Conservation (phyloP, 2,113 vertebrate species). For the Pteropus alecto region DNA sequence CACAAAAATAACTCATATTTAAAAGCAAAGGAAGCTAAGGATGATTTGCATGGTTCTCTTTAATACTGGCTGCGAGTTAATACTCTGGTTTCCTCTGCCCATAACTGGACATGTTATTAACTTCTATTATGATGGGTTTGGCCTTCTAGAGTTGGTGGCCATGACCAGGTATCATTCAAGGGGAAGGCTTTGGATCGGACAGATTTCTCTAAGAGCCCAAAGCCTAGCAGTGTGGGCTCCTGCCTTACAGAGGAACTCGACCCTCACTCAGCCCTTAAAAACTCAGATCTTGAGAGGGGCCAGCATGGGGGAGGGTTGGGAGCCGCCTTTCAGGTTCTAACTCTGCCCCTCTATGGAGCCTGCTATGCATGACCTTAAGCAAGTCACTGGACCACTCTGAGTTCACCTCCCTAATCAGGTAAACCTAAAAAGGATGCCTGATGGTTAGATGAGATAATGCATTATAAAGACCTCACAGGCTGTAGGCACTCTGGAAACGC, state of each 20-base stretch:
- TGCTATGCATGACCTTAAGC: background rate
- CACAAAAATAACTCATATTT: slow-evolving; percentile 46
- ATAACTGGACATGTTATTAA: slow-evolving; percentile 40
- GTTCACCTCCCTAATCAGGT: background rate
- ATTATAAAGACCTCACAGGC: background rate
- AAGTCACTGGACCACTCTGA: background rate
- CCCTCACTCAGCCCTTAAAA: background rate
- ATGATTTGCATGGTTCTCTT: slow-evolving; percentile 39
- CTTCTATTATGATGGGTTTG: slow-evolving; percentile 6
- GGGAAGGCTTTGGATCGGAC: background rate
- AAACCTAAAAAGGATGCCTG: background rate
- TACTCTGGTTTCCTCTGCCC: slow-evolving; percentile 26
- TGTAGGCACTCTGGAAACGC: too few species aligned
- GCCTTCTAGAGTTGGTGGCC: background rate
- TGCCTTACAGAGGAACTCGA: background rate
- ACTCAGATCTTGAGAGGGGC: background rate
- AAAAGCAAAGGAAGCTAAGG: slow-evolving; percentile 62
- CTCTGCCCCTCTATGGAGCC: background rate
- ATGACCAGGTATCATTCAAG: background rate
- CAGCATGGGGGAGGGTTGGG: background rate
- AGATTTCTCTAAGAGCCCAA: background rate
- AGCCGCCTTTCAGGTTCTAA: background rate
- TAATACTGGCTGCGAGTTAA: slow-evolving; percentile 51
- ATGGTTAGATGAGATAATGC: background rate
- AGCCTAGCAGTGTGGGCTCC: background rate